Base-by-base conservation (phyloP, 2,113 vertebrate genomes). In the Lucifuga dentata region DNA sequence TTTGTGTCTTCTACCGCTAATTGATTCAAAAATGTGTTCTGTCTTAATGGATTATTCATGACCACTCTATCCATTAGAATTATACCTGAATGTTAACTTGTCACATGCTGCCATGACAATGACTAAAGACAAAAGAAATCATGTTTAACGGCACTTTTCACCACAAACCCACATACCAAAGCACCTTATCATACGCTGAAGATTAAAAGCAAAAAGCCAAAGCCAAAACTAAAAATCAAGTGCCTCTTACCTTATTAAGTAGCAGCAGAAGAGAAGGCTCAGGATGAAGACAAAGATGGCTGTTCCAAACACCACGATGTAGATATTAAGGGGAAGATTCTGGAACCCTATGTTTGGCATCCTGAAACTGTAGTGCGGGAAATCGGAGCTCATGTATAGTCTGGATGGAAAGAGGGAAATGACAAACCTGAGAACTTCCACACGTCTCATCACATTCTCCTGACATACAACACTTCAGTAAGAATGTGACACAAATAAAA, bases 331-430 rank as follows among this genome's bases (percentile, higher is more conserved):
- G 73, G 98, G 98, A 85, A 99, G 95, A 86, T 99, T 99, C 93
- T 99, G 98, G 91, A 99, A 99, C 92, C 98, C 97, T 61, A 99
- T 99, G 91, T 98, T 99, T 83, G 98, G 98, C 98, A 99, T 99
- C 90, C 95, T 99, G 95, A 98, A 97, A 92, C 92, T 96, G 92
- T 96, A 96, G 90, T 97, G 95, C 78, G 95, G 94, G 86, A 97
- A 96, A 88, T 96, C 94, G 1, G 95, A 94, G 95, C 93, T 98
- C 97, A 99, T 98, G 94, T 95, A 95, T 95, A 92, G 91, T 94
- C 97, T 99, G 88, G 1, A 43, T 64, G 38, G 63, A 52, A 81
- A 82, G 48, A 80, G 16, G 78, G 5, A 76, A 53, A 71, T 5
- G 11, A 53, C 26, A 57, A 2, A 32, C 3, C 10, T 49, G 1